Conservation (phyloP, 30 jellyfish, hydroid and myxozoan species). For the Clytia hemisphaerica region DNA sequence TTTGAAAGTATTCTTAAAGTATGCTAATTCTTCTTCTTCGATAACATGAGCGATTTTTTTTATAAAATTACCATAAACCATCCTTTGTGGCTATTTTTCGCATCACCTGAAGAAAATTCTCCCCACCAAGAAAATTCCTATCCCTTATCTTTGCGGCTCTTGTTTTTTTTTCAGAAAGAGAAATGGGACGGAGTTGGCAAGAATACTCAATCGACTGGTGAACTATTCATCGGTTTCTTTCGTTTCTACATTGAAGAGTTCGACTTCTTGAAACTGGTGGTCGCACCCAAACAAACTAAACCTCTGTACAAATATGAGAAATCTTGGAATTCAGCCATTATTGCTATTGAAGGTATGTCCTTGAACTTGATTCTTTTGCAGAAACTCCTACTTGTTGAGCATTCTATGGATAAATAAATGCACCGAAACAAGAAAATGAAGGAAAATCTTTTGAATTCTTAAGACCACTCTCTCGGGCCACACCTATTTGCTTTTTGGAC, state of each 20-base stretch:
- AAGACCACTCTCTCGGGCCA: no score
- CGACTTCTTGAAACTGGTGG: constrained; percentile 36
- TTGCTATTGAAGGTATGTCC: constrained; percentile 97
- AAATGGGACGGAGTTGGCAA: constrained; percentile 58
- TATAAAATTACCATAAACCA: no score
- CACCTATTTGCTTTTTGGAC: no score
- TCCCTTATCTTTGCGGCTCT: not conserved
- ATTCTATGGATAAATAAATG: no score
- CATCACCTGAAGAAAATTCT: not conserved
- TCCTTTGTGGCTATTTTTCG: not conserved
- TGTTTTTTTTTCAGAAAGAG: constrained; percentile 23
- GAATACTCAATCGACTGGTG: constrained; percentile 54
- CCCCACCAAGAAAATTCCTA: not conserved
- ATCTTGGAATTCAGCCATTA: constrained; percentile 50
- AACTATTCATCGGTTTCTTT: constrained; percentile 67
- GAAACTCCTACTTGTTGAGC: no score
- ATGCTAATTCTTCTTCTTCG: not conserved
- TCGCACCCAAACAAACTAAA: constrained; percentile 37
- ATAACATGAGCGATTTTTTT: not conserved
- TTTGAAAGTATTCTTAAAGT: no score
- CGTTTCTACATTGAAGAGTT: constrained; percentile 64
- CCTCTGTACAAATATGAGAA: constrained; percentile 63
- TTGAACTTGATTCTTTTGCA: no score
- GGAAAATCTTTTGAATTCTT: no score
- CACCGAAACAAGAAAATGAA: no score